Evolutionary conservation across 2,888 invertebrate species (phyloP), one percentile per base, ranked within the genome.

Genomic region (Rhingia campestris): DNA sequence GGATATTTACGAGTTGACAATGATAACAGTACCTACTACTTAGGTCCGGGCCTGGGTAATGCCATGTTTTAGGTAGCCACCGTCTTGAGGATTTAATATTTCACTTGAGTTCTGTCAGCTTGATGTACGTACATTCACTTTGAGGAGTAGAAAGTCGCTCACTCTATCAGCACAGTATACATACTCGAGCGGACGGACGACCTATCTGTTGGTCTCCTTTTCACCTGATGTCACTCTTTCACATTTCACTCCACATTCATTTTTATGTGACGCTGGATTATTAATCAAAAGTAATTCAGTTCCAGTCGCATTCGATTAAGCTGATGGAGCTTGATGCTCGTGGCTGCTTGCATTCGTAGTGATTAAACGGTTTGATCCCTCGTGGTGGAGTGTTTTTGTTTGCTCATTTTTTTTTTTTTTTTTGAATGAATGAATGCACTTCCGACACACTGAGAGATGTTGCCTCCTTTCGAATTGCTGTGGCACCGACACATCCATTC

Each of bases 1-100:
- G 74, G 70, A 84, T 84, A 84, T 84, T 84, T 84, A 84, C 84
- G 80, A 84, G 79, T 82, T 79, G 82, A 84, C 84, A 80, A 79
- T 84, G 84, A 80, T 84, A 84, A 80, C 79, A 84, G 84, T 79
- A 84, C 66, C 22, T 12, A 6, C 77, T 63, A 73, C 58, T 58
- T 67, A 67, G 54, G 67, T 69, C 51, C 54, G 56, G 37, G 51
- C 54, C 53, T 32, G 73, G 33, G 82, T 81, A 74, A 69, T 81
- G 66, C 56, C 66, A 58, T 75, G 80, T 80, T 72, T 84, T 64
- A 80, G 80, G 84, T 84, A 84, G 84, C 79, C 74, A 45, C 64
- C 39, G 58, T 59, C 80, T 69, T 59, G 75, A 75, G 59, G 70
- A 70, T 84, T 80, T 70, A 74, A 84, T 84, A 84, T 84, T 84